Evolutionary conservation across 2,797 vertebrate species (phyloP), one percentile per base, ranked within the genome.

Genomic region (Yasuhikotakia modesta): DNA sequence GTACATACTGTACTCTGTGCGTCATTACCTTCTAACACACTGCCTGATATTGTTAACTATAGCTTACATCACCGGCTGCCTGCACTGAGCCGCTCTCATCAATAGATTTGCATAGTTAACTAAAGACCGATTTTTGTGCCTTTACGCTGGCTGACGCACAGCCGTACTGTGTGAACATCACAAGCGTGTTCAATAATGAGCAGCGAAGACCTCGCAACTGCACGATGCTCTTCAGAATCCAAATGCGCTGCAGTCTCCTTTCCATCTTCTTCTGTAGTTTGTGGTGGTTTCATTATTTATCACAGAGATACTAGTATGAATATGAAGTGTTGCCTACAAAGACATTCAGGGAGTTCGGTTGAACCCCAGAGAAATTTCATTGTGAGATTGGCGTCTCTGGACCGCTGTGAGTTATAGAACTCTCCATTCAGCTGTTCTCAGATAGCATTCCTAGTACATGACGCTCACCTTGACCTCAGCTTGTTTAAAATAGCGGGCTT

Each of bases 221-320:
- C 30, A 73, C 45, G 27, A 48, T 70, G 65, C 16, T 57, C 48
- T 57, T 30, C 73, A 13, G 58, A 76, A 72, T 50, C 24, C 32
- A 57, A 60, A 63, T 50, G 39, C 57, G 19, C 85, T 45, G 17
- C 65, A 76, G 64, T 64, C 50, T 63, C 32, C n/a, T 45, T 66
- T 46, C 68, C 71, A 43, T 48, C 61, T 66, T 57, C 67, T 39
- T 78, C 74, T 86, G 81, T 85, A 72, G 68, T 53, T 19, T 8
- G 50, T n/a, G n/a, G n/a, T n/a, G n/a, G n/a, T n/a, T n/a, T n/a
- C n/a, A n/a, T n/a, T n/a, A n/a, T n/a, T n/a, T n/a, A n/a, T n/a
- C n/a, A n/a, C n/a, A n/a, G n/a, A n/a, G n/a, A n/a, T n/a, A n/a
- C n/a, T n/a, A n/a, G n/a, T n/a, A n/a, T n/a, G n/a, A n/a, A n/a